Evolutionary conservation across 2,113 vertebrate genomes (phyloP), one percentile per base, ranked within the genome.

Genomic region (Leucoraja erinaceus): DNA sequence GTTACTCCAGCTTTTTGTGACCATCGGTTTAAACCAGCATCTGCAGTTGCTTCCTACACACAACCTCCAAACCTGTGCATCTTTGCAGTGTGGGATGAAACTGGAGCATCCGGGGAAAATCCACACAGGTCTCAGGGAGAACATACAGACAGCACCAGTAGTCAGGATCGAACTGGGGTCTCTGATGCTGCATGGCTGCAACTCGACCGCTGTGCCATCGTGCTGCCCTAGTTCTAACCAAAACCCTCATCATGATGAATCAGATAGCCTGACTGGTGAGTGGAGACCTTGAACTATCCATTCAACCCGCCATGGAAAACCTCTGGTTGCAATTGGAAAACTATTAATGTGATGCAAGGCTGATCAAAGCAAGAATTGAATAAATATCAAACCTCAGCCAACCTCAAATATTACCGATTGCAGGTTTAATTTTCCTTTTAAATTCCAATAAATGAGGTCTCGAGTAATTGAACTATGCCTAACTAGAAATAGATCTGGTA

Each of bases 401-500:
- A 28, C n/a, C 59, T 63, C n/a, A 28, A 54, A 28, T 33, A 31
- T 59, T 16, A 33, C 59, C 10, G 16, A 88, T 31, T 88, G 56
- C 61, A 31, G 59, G 4, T 63, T 6, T 88, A 11, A 88, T 88
- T 88, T 66, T 88, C 28, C 28, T 18, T 31, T 88, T 88, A 63
- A 31, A 63, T n/a, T 88, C 16, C 1, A 88, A 31, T 66, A 88
- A 88, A 63, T 88, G 28, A 88, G 59, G 59, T 88, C 83, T 66
- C 63, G 63, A 63, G 12, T 61, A 88, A 63, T 63, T 63, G 83
- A 88, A 63, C 28, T 31, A n/a, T 18, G 16, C n/a, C 14, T 88
- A 88, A 63, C 5, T 5, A 63, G 59, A 88, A 88, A 63, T 88
- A 61, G 28, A 88, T 88, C 83, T 31, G 83, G 83, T 59, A 88